phyloP scores from a whole-genome alignment of 2,797 vertebrate species.

The Eulemur mongoz region DNA sequence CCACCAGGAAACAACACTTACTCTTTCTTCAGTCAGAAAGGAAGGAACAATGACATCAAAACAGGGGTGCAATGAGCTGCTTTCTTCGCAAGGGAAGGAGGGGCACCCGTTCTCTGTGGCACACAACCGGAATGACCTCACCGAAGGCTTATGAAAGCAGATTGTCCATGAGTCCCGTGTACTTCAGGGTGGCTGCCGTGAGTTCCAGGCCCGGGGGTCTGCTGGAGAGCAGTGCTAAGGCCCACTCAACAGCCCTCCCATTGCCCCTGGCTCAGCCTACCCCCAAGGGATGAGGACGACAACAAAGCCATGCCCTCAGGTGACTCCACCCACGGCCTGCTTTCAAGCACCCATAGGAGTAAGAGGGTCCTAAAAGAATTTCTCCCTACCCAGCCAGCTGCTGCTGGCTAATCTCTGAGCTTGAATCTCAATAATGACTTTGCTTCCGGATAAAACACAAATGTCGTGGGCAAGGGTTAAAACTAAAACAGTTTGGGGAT shows the following conservation, averaged over 20 bases:
- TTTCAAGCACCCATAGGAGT: neutral
- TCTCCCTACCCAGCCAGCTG: neutral
- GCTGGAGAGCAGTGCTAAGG: neutral
- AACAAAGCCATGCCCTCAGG: neutral
- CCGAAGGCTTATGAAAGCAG: neutral
- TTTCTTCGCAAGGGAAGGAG: neutral
- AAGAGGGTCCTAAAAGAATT: neutral
- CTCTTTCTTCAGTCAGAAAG: neutral
- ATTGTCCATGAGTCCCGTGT: accelerated
- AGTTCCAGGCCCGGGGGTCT: neutral
- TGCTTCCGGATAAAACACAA: neutral
- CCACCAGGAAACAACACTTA: neutral
- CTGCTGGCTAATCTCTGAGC: neutral
- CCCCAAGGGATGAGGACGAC: neutral
- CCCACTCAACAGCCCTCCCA: neutral
- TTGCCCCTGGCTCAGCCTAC: neutral
- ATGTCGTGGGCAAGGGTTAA: neutral
- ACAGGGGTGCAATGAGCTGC: neutral
- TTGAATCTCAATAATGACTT: neutral
- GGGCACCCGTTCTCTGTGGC: neutral
- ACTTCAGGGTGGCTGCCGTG: neutral
- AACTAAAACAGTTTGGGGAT: neutral
- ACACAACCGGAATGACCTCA: neutral
- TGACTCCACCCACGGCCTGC: neutral
- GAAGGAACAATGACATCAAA: neutral